A percentile compares a stretch with the other conserved stretches of the same genome.
Evolutionary conservation across 92 coral and sea anemone species (phyloP).

Genomic region (Zoanthus sansibaricus): DNA sequence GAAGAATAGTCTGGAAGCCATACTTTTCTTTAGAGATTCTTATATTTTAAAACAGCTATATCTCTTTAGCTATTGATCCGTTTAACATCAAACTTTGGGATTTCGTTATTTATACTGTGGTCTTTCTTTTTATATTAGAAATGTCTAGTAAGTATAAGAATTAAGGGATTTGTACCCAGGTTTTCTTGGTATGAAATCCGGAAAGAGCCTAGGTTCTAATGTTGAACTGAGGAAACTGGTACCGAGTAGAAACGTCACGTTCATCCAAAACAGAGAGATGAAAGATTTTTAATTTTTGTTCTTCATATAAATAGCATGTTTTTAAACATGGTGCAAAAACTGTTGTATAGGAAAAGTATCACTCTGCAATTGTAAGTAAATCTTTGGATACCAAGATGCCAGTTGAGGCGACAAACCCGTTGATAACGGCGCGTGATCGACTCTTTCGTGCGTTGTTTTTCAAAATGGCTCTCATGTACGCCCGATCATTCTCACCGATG

Average conservation of each 20-base stretch:
- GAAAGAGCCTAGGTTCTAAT: neutral
- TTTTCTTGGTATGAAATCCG: no score
- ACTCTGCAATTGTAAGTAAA: neutral
- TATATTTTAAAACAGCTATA: no score
- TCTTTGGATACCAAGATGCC: constrained; percentile 77
- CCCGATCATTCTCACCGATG: constrained; percentile 91
- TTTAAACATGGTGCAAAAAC: constrained; percentile 20
- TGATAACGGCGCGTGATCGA: constrained; percentile 95
- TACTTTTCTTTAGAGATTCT: no score
- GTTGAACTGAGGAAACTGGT: neutral
- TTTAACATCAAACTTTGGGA: no score
- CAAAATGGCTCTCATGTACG: constrained; percentile 99
- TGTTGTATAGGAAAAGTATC: neutral
- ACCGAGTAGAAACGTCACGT: constrained; percentile 38
- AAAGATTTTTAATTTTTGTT: neutral
- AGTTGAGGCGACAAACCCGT: constrained; percentile 93
- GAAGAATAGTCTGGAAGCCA: no score
- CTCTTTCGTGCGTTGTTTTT: constrained; percentile 98
- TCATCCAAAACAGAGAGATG: constrained; percentile 28
- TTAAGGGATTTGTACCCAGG: no score
- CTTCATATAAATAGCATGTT: neutral
- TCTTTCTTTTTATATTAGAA: no score
- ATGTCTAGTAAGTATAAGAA: no score
- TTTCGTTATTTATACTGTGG: no score
- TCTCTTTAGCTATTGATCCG: no score